Evolutionary conservation across 1,140 invertebrate genomes (phyloP), one percentile per base, ranked within the genome.

Genomic region (Pseudoatta argentina): DNA sequence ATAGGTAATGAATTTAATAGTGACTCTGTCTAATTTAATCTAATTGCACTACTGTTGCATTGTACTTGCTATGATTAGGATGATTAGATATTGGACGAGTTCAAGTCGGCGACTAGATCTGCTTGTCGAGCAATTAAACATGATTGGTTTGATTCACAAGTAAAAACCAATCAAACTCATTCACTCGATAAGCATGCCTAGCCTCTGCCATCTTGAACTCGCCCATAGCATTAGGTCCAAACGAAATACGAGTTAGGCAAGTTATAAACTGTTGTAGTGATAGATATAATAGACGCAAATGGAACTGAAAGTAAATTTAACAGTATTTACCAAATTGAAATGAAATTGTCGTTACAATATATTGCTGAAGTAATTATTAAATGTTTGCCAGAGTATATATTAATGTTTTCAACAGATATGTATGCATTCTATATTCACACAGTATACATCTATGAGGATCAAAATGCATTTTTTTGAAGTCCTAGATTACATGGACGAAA

Each of bases 331-430:
- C 75, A 77, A 79, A 66, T 39, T n/a, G 34, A 67, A 81, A 88
- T 90, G 76, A 90, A 90, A 88, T 72, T 51, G 59, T 88, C 6
- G 83, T 88, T 90, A 76, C 69, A 86, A 30, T 69, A 83, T 86
- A 83, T 86, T 86, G 34, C 59, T 59, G 30, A 44, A 87, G 16
- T 55, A 82, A 88, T 64, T 90, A 90, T 88, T 90, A 86, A 72
- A 90, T 79, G 81, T 89, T 90, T 90, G 2, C 67, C 88, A 90
- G 88, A 88, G 86, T 90, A 90, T 89, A 72, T 90, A 90, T 90
- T 71, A 57, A 79, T 21, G 88, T 88, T 90, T 89, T 61, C 59
- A 77, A 90, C 71, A 90, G 14, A 82, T 87, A 21, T 75, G 34
- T 89, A 81, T 73, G 10, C 71, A 83, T 67, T 88, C 69, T 73